These are phyloP conservation scores for Chaetops frenatus DNA, from an alignment of 2,113 vertebrate species.

Conservation along the genomic window DNA sequence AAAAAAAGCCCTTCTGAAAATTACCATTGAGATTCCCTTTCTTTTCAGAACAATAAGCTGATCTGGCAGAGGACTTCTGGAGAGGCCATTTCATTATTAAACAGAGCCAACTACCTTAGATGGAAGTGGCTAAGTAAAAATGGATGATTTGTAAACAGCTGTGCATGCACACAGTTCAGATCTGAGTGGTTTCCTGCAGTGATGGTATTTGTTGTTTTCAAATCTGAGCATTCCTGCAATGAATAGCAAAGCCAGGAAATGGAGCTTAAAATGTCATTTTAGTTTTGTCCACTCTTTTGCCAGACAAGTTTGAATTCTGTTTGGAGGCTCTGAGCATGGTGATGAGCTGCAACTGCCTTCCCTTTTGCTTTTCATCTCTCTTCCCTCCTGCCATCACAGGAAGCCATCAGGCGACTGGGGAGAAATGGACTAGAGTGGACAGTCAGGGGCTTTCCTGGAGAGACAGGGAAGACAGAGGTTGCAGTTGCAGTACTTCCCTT, in stretches of 20 bases:
- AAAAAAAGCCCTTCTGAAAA: background rate
- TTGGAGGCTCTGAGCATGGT: background rate
- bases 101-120: conserved; percentile 9
- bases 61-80: background rate
- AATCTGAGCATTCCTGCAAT: background rate
- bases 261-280: background rate
- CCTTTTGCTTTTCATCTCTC: background rate
- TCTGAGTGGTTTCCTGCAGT: background rate
- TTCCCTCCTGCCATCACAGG: background rate
- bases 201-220: conserved; percentile 17
- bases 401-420: background rate
- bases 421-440: background rate
- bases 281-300: background rate
- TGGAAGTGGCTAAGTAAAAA: conserved; percentile 9
- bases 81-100: background rate
- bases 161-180: background rate
- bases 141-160: conserved; percentile 8
- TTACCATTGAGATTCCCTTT: background rate
- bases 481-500: background rate
- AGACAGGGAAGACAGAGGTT: background rate
- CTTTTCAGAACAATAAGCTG: background rate
- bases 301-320: background rate
- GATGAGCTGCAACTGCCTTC: background rate
- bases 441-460: background rate
- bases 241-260: background rate